phyloP scores from a whole-genome alignment of 2,797 vertebrate species.

The Sebastes trivittatus region DNA sequence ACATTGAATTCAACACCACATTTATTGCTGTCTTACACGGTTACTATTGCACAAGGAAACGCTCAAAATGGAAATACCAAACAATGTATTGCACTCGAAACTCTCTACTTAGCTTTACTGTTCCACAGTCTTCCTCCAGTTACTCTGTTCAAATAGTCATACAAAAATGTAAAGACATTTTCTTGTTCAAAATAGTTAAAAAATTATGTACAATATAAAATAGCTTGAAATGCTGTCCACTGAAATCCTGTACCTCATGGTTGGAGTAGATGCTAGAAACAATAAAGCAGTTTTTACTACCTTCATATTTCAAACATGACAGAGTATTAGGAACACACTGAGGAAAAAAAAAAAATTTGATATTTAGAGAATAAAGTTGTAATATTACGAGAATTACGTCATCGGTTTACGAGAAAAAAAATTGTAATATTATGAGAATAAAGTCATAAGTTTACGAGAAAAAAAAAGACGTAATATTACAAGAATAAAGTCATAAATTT shows the following conservation, averaged over 20 bases:
- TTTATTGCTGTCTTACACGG: slow-evolving; percentile 76
- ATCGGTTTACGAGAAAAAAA: too few species aligned
- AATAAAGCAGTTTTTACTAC: not conserved
- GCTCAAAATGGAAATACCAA: not conserved
- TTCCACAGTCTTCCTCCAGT: slow-evolving; percentile 3
- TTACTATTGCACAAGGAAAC: slow-evolving; percentile 65
- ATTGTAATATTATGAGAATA: too few species aligned
- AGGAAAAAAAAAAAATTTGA: too few species aligned
- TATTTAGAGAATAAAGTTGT: fast-evolving
- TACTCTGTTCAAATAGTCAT: slow-evolving; percentile 28
- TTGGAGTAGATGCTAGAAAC: not conserved
- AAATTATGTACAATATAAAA: slow-evolving; percentile 56
- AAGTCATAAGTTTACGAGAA: too few species aligned
- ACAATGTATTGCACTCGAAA: slow-evolving; percentile 43
- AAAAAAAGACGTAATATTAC: too few species aligned
- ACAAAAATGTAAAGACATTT: slow-evolving; percentile 40
- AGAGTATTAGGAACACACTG: too few species aligned
- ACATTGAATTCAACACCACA: slow-evolving; percentile 32
- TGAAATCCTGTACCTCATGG: slow-evolving; percentile 13
- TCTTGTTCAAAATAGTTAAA: slow-evolving; percentile 22
- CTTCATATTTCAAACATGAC: not conserved
- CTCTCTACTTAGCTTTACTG: not conserved
- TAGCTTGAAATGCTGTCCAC: slow-evolving; percentile 30
- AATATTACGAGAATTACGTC: fast-evolving
- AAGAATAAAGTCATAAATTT: too few species aligned